Evolutionary conservation across 2,888 invertebrate genomes (phyloP).

Genomic region (Drosophila mimica): DNA sequence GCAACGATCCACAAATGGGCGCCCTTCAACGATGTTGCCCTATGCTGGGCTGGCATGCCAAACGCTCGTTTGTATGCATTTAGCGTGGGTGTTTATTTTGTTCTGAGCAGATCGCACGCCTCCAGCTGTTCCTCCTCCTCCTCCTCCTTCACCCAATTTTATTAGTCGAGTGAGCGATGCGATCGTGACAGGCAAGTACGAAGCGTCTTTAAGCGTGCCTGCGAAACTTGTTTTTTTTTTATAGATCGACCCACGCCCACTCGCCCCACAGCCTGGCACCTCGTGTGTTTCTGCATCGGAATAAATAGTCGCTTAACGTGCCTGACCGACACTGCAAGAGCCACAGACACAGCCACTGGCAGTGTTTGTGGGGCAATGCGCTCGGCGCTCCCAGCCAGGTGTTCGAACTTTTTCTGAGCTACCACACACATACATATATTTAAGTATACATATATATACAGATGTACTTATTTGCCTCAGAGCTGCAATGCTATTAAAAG

Average conservation of each 20-base stretch:
- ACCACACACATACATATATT: background rate
- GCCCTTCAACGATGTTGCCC: slow-evolving; percentile 11
- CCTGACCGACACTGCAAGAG: slow-evolving; percentile 2
- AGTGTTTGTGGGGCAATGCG: slow-evolving; percentile 63
- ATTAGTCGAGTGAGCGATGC: slow-evolving; percentile 15
- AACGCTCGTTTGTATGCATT: slow-evolving; percentile 62
- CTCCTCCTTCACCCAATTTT: background rate
- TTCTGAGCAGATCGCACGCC: slow-evolving; percentile 19
- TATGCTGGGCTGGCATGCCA: slow-evolving; percentile 18
- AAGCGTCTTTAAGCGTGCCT: slow-evolving; percentile 30
- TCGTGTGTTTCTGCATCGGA: slow-evolving; percentile 2
- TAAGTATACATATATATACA: background rate
- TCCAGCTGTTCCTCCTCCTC: background rate
- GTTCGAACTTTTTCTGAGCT: slow-evolving; percentile 70
- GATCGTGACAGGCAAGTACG: slow-evolving; percentile 62
- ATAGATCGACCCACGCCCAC: slow-evolving; percentile 46
- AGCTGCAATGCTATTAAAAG: slow-evolving; percentile 1
- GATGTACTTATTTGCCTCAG: background rate
- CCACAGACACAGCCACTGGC: background rate
- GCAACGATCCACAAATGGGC: slow-evolving; percentile 30
- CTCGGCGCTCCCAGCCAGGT: slow-evolving; percentile 68
- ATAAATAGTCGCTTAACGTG: slow-evolving; percentile 5
- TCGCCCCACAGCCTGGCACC: slow-evolving; percentile 34
- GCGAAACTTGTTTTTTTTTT: slow-evolving; percentile 67
- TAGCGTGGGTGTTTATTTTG: slow-evolving; percentile 53